Conservation (phyloP, 1,140 invertebrate species). For the Chrysoperla carnea region DNA sequence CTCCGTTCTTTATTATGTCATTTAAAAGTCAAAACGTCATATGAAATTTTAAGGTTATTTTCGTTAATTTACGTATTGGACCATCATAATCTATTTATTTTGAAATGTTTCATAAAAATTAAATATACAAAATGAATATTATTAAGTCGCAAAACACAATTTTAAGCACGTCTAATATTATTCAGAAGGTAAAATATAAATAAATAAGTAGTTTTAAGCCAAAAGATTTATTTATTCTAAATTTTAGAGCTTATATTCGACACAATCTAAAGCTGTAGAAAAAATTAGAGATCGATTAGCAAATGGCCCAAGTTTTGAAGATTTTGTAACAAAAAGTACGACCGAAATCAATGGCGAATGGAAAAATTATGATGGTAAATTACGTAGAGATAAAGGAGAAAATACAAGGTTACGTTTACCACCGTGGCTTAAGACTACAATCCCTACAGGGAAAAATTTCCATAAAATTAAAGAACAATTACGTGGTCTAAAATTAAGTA, state of each 20-base stretch:
- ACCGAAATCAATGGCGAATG: slow-evolving; percentile 34
- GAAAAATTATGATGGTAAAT: slow-evolving; percentile 57
- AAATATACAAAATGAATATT: too few species aligned
- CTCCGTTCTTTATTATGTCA: too few species aligned
- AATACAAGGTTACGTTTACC: slow-evolving; percentile 69
- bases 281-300: slow-evolving; percentile 31
- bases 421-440: slow-evolving; percentile 92
- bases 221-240: background rate
- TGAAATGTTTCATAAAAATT: too few species aligned
- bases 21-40: too few species aligned
- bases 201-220: too few species aligned
- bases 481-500: slow-evolving; percentile 77
- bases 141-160: too few species aligned
- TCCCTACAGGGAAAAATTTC: slow-evolving; percentile 80
- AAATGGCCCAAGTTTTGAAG: slow-evolving; percentile 40
- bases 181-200: too few species aligned
- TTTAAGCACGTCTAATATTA: too few species aligned
- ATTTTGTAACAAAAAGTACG: slow-evolving; percentile 37
- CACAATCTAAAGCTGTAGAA: slow-evolving; percentile 10
- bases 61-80: too few species aligned
- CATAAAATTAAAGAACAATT: slow-evolving; percentile 74
- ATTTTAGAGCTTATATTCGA: background rate
- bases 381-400: slow-evolving; percentile 72
- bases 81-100: too few species aligned
- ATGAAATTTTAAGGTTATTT: too few species aligned